phyloP scores from a whole-genome alignment of 2,113 vertebrate species.

The Hippocampus guttulatus region DNA sequence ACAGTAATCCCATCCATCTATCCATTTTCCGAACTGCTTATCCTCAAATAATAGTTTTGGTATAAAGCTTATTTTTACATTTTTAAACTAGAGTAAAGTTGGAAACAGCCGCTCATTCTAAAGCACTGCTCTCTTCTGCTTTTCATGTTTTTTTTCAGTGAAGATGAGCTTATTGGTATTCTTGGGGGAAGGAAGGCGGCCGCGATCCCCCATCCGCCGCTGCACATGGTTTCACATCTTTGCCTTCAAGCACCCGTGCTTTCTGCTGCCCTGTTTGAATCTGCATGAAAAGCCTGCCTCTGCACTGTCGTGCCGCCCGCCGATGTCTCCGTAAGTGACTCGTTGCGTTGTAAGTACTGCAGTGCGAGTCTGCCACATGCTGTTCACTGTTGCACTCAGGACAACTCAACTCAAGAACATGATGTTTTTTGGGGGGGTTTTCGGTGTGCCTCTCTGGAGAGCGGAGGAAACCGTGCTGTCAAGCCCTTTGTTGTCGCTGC shows the following conservation, averaged over 20 bases:
- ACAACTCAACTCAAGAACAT: background rate
- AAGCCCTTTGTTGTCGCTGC: background rate
- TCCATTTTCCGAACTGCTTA: too few relatives aligned
- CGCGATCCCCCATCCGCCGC: background rate
- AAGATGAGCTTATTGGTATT: conserved; percentile 1
- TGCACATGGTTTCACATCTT: background rate
- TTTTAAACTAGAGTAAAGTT: too few relatives aligned
- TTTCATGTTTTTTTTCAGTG: background rate
- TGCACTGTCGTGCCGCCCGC: background rate
- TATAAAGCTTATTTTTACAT: too few relatives aligned
- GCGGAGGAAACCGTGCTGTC: background rate
- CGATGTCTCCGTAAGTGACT: background rate
- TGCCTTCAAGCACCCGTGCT: background rate
- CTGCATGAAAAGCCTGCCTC: background rate
- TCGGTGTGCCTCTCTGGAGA: background rate
- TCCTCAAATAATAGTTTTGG: too few relatives aligned
- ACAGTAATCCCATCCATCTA: background rate
- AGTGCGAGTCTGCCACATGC: background rate
- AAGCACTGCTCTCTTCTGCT: background rate
- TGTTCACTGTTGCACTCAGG: background rate
- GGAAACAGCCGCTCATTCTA: background rate
- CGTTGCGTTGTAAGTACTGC: background rate
- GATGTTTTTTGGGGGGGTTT: background rate
- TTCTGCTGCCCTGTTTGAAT: background rate
- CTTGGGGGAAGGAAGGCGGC: background rate